Conservation (phyloP, 2,888 invertebrate genomes). For the Protodeltote pygarga region DNA sequence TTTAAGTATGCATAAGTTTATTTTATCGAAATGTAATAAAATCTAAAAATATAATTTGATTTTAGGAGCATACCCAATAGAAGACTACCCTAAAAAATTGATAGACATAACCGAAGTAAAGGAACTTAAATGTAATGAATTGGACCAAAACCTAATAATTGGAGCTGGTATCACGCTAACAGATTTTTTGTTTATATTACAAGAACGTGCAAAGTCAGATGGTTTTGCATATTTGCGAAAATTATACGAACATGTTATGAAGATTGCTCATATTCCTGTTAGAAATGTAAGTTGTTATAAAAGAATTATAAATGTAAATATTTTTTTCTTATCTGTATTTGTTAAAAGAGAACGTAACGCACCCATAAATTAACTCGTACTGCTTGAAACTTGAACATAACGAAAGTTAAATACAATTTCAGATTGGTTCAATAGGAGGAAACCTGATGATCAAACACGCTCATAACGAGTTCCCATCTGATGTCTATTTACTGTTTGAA, state of each 20-base stretch:
- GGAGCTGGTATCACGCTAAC: constrained; percentile 87
- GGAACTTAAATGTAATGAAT: constrained; percentile 79
- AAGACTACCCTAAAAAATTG: constrained; percentile 72
- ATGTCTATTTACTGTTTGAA: constrained; percentile 86
- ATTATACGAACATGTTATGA: constrained; percentile 87
- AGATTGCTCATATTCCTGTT: constrained; percentile 90
- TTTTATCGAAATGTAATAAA: too few relatives aligned
- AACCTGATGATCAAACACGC: constrained; percentile 90
- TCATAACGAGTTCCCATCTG: constrained; percentile 90
- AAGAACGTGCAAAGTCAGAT: constrained; percentile 54
- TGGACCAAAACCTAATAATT: constrained; percentile 78
- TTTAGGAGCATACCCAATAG: constrained; percentile 72
- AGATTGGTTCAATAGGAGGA: constrained; percentile 90
- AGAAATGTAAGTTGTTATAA: constrained; percentile 90
- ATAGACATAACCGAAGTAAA: constrained; percentile 88
- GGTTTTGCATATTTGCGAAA: constrained; percentile 87
- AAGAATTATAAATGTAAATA: too few relatives aligned
- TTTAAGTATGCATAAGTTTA: too few relatives aligned
- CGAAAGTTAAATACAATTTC: too few relatives aligned
- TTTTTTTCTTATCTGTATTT: too few relatives aligned
- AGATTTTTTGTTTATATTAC: constrained; percentile 79
- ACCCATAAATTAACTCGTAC: too few relatives aligned
- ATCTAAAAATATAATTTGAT: too few relatives aligned
- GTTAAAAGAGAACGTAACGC: too few relatives aligned
- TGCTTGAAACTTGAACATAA: background rate